phyloP scores from a whole-genome alignment of 2,113 vertebrate genomes.

The Brachyistius frenatus region DNA sequence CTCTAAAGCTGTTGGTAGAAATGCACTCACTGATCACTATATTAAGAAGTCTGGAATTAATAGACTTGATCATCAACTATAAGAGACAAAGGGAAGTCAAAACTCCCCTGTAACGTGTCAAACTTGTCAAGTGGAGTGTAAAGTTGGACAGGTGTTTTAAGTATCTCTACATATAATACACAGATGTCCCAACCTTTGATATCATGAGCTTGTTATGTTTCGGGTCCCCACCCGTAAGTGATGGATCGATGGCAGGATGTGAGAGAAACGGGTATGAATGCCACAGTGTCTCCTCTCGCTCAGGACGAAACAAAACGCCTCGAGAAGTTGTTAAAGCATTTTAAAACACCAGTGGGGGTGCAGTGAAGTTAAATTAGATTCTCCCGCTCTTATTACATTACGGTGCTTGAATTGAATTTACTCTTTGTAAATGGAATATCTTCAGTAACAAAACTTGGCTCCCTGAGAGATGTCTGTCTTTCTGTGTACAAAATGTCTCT shows the following conservation, averaged over 20 bases:
- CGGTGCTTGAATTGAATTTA: conserved; percentile 65
- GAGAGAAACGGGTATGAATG: conserved; percentile 51
- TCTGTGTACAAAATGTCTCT: conserved; percentile 4
- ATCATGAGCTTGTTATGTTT: conserved; percentile 62
- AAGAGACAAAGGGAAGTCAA: no score
- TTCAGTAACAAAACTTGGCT: conserved; percentile 63
- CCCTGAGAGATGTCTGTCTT: conserved; percentile 34
- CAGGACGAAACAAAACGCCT: conserved; percentile 65
- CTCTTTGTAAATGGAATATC: conserved; percentile 64
- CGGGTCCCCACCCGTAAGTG: conserved; percentile 38
- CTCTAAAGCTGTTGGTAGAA: not conserved
- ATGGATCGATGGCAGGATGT: conserved; percentile 63
- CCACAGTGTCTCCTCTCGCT: conserved; percentile 60
- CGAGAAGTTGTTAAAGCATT: conserved; percentile 76
- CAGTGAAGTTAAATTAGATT: conserved; percentile 75
- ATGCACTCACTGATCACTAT: not conserved
- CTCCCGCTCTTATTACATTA: conserved; percentile 74
- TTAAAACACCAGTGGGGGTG: conserved; percentile 70
- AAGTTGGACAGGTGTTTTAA: conserved; percentile 64
- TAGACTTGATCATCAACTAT: not conserved
- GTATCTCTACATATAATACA: conserved; percentile 55
- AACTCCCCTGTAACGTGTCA: conserved; percentile 41
- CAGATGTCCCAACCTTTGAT: conserved; percentile 73
- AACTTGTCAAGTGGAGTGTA: conserved; percentile 34
- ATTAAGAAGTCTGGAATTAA: not conserved